phyloP scores from a whole-genome alignment of 1,140 invertebrate species.

The Saccostrea cuccullata region DNA sequence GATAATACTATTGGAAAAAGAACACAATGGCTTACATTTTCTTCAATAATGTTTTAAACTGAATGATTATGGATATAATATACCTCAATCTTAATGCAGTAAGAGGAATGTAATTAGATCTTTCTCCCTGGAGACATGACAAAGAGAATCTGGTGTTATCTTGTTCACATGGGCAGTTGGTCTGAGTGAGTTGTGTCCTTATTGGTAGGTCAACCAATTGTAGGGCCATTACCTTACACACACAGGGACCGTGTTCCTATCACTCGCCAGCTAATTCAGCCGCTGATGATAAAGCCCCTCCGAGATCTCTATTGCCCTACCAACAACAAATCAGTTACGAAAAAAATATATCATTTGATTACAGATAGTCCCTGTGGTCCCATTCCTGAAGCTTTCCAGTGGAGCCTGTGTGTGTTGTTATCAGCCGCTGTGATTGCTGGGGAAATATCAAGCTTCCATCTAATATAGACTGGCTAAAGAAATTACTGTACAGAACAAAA shows the following conservation, averaged over 20 bases:
- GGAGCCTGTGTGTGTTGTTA: neutral
- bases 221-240: neutral
- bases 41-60: neutral
- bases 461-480: neutral
- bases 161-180: neutral
- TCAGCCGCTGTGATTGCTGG: neutral
- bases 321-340: slow-evolving; percentile 12
- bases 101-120: neutral
- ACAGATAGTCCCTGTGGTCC: neutral
- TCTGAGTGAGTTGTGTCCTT: neutral
- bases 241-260: slow-evolving; percentile 14
- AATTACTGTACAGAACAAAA: neutral
- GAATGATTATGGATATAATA: neutral
- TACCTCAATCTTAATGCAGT: neutral
- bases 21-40: neutral
- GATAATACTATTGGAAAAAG: no score
- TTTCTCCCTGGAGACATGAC: neutral
- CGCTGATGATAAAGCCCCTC: neutral
- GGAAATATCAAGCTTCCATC: neutral
- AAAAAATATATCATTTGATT: slow-evolving; percentile 21
- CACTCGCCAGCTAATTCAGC: slow-evolving; percentile 5
- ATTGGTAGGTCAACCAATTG: neutral
- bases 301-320: neutral
- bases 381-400: neutral
- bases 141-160: neutral